Evolutionary conservation across 2,888 invertebrate species (phyloP).

Genomic region (Heteromurus nitidus): DNA sequence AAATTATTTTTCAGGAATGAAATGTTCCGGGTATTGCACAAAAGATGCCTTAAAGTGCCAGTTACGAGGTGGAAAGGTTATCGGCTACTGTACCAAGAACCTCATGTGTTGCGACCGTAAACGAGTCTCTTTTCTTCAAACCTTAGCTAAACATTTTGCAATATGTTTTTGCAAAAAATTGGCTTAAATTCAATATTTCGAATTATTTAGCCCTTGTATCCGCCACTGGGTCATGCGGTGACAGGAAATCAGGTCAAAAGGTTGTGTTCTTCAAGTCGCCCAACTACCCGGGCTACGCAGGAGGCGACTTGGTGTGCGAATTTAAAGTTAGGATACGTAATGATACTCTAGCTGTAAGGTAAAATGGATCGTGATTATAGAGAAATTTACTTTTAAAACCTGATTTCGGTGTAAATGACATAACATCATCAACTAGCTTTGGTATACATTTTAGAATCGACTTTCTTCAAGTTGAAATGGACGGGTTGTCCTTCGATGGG

Average conservation of each 20-base stretch:
- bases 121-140: not conserved
- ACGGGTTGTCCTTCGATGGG: slow-evolving; percentile 63
- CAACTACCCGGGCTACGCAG: slow-evolving; percentile 55
- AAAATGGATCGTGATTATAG: slow-evolving; percentile 1
- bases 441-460: slow-evolving; percentile 59
- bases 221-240: slow-evolving; percentile 65
- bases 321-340: slow-evolving; percentile 63
- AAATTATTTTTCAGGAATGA: no score
- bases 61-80: slow-evolving; percentile 65
- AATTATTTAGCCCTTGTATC: slow-evolving; percentile 51
- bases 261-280: slow-evolving; percentile 68
- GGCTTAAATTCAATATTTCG: not conserved
- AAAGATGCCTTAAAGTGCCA: slow-evolving; percentile 60
- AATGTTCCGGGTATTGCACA: slow-evolving; percentile 71
- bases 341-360: slow-evolving; percentile 67
- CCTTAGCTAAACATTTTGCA: not conserved
- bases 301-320: slow-evolving; percentile 67
- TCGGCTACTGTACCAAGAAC: slow-evolving; percentile 67
- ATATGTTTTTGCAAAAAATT: not conserved
- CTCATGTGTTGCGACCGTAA: slow-evolving; percentile 71
- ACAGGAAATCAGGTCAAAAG: slow-evolving; percentile 51
- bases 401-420: no score
- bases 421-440: no score
- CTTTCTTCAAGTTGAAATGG: slow-evolving; percentile 62
- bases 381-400: not conserved